Base-by-base conservation (phyloP, 2,797 vertebrate species). In the Mormyrops boulengeri region DNA sequence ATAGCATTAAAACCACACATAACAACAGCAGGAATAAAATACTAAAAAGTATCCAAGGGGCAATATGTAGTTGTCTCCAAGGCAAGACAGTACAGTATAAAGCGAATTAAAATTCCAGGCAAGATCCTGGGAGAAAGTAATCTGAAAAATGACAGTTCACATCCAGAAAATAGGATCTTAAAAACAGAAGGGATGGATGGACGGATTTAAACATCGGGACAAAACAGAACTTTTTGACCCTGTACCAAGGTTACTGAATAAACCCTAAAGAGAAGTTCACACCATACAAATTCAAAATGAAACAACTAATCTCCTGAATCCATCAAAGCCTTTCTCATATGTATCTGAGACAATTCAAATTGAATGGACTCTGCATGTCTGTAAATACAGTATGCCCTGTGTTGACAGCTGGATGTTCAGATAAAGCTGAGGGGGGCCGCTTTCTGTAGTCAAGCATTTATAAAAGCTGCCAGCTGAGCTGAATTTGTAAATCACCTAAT, bases 111-210 rank as follows among this genome's bases (percentile, higher is more conserved):
- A 49, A 85, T 85, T 85, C 47, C 82, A 85, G 44, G 52, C 47
- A 85, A 26, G 49, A 47, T 12, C 44, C 22, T 52, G 22, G 12
- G 22, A 50, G 84, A 52, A 85, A 47, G 84, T 52, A 52, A n/a
- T 52, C 49, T 50, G 49, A 26, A 52, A 85, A 85, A 22, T 52
- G n/a, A 30, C n/a, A 47, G 19, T 49, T 84, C 44, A 49, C 80
- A 50, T 84, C n/a, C 80, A 85, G 44, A 85, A 85, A 85, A 85
- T 85, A 50, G 26, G n/a, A 85, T 30, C 49, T 52, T 85, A 52
- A 85, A 85, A 52, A 17, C 2, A 14, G 5, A 52, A 44, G 12
- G 7, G 80, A 84, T n/a, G 47, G 47, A 50, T 50, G 19, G 17
- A 49, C 44, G 19, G 77, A 47, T 47, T 9, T 44, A n/a, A 49